Percentiles rank a stretch among this genome's conserved stretches.
Conservation (phyloP, 2,888 invertebrate genomes). For the Leptura quadrifasciata region DNA sequence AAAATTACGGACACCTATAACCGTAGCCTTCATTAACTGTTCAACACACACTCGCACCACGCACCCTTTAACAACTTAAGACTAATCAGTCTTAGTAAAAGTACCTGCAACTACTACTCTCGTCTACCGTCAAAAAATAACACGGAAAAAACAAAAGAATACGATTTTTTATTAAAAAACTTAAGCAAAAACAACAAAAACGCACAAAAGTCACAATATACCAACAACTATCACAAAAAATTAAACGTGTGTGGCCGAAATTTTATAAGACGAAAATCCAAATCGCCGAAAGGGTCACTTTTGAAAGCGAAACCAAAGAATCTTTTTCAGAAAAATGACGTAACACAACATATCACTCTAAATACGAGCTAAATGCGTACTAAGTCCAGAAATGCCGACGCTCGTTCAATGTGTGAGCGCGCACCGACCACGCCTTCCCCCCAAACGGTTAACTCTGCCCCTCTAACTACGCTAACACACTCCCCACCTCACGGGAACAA, state of each 20-base stretch:
- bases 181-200: constrained; percentile 46
- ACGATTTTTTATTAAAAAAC: constrained; percentile 35
- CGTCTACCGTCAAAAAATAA: constrained; percentile 36
- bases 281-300: constrained; percentile 73
- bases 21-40: constrained; percentile 44
- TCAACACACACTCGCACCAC: constrained; percentile 52
- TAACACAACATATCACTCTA: constrained; percentile 75
- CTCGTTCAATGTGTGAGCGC: constrained; percentile 72
- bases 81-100: constrained; percentile 69
- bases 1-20: constrained; percentile 2
- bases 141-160: constrained; percentile 45
- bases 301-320: constrained; percentile 74
- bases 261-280: constrained; percentile 49
- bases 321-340: constrained; percentile 74
- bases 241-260: constrained; percentile 54
- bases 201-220: constrained; percentile 63
- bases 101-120: constrained; percentile 45
- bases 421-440: constrained; percentile 73
- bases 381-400: constrained; percentile 71
- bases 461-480: constrained; percentile 58
- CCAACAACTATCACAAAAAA: constrained; percentile 58
- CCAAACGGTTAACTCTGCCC: constrained; percentile 53
- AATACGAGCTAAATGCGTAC: constrained; percentile 74
- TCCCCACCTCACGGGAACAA: constrained; percentile 51
- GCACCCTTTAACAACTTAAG: constrained; percentile 61